Percentiles rank a stretch among this genome's conserved stretches.
Conservation (phyloP, 2,113 vertebrate genomes). For the Calonectris borealis region DNA sequence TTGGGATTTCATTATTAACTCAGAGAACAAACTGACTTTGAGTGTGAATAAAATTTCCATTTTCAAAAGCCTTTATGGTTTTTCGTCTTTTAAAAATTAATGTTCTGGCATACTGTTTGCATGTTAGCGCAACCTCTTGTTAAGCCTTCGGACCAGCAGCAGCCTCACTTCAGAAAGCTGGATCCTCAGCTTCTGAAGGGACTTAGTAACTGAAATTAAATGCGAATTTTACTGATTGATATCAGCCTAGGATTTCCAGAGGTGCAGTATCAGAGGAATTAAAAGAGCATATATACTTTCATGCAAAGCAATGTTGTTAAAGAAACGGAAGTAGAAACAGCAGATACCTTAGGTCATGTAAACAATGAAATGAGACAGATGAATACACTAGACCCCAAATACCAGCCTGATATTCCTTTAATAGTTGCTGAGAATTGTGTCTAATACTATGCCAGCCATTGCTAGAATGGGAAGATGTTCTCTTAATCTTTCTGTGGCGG, state of each 20-base stretch:
- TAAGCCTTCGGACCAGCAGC: not conserved
- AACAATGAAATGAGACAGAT: not conserved
- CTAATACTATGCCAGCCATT: not conserved
- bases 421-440: not conserved
- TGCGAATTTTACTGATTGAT: not conserved
- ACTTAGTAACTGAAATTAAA: not conserved
- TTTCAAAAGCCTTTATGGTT: not conserved
- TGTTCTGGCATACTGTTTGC: not conserved
- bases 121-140: not conserved
- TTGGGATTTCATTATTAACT: constrained; percentile 1
- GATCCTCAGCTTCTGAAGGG: not conserved
- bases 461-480: not conserved
- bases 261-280: not conserved
- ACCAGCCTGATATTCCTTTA: not conserved
- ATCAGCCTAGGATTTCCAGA: not conserved
- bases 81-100: not conserved
- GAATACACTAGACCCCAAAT: not conserved
- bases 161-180: not conserved
- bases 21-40: not conserved
- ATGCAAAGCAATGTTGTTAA: not conserved
- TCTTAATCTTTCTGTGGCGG: not conserved
- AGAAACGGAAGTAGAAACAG: not conserved
- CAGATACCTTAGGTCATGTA: not conserved
- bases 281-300: not conserved
- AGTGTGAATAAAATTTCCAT: not conserved